A percentile compares a stretch with the other conserved stretches of the same genome.
These are phyloP conservation scores for Spilarctia lutea DNA, from an alignment of 2,888 invertebrate species.

Conservation along the genomic window DNA sequence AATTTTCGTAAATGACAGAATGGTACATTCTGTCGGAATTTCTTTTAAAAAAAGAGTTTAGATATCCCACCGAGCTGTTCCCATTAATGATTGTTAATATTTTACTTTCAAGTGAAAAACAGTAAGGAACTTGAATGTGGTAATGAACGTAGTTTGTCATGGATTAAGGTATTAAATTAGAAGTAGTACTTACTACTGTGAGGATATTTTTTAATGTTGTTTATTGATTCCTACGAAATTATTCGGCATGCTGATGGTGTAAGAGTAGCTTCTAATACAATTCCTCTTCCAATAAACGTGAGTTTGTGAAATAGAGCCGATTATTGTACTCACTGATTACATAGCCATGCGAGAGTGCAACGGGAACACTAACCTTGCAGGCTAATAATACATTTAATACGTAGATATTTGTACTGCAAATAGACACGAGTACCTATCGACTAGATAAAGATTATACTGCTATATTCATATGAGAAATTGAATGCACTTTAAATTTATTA, in stretches of 20 bases:
- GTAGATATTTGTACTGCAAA: slow-evolving; percentile 73
- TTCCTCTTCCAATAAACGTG: slow-evolving; percentile 36
- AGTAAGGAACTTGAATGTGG: neutral
- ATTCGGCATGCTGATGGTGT: slow-evolving; percentile 25
- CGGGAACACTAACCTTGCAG: slow-evolving; percentile 79
- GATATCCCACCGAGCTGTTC: neutral
- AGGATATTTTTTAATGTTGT: neutral
- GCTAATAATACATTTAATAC: slow-evolving; percentile 81
- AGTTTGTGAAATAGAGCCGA: slow-evolving; percentile 42
- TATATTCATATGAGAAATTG: slow-evolving; percentile 48
- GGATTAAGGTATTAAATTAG: neutral
- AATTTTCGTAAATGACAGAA: neutral
- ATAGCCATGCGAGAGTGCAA: slow-evolving; percentile 65
- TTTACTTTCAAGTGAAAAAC: neutral
- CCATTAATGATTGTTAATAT: neutral
- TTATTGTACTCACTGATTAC: slow-evolving; percentile 37
- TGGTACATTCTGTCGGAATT: neutral
- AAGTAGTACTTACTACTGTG: neutral
- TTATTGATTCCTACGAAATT: slow-evolving; percentile 29
- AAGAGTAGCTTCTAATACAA: slow-evolving; percentile 42
- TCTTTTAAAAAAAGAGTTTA: neutral
- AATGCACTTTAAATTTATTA: neutral
- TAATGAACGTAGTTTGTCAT: neutral
- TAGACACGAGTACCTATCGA: slow-evolving; percentile 57
- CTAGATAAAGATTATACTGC: slow-evolving; percentile 57